phyloP scores from a whole-genome alignment of 1,140 invertebrate species.

The Streblospio benedicti region DNA sequence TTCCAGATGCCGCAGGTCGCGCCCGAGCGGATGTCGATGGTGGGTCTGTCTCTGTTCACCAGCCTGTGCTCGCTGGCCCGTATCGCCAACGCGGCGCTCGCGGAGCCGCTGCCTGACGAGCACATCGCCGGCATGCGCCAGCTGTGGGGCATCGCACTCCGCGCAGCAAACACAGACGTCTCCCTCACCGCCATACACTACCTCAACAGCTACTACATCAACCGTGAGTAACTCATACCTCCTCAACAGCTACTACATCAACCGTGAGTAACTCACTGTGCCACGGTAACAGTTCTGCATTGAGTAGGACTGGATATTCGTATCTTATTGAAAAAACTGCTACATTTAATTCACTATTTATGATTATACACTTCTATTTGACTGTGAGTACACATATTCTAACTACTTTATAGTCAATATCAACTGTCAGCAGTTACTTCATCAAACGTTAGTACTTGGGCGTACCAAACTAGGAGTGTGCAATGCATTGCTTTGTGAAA shows the following conservation, averaged over 20 bases:
- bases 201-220: slow-evolving; percentile 85
- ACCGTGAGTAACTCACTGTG: background rate
- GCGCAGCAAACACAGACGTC: slow-evolving; percentile 81
- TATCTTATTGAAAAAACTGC: background rate
- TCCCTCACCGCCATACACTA: slow-evolving; percentile 89
- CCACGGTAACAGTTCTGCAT: too few species aligned
- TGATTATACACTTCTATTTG: background rate
- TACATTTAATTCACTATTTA: background rate
- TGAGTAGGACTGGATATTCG: too few species aligned
- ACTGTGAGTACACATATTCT: too few species aligned
- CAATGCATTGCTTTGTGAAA: too few species aligned
- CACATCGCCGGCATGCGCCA: slow-evolving; percentile 74
- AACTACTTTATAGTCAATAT: too few species aligned
- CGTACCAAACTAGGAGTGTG: too few species aligned
- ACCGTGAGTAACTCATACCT: slow-evolving; percentile 55
- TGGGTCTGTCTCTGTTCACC: slow-evolving; percentile 79
- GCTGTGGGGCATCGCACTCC: slow-evolving; percentile 82
- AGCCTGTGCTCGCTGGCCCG: slow-evolving; percentile 77
- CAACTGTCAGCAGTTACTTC: too few species aligned
- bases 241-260: background rate
- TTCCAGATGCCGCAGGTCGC: slow-evolving; percentile 71
- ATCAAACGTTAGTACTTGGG: too few species aligned
- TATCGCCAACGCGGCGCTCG: slow-evolving; percentile 51
- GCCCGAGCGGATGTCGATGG: slow-evolving; percentile 83
- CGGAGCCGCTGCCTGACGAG: slow-evolving; percentile 34